Conservation (phyloP, 37 sponge, comb jelly and placozoan species). For the Corticium candelabrum region DNA sequence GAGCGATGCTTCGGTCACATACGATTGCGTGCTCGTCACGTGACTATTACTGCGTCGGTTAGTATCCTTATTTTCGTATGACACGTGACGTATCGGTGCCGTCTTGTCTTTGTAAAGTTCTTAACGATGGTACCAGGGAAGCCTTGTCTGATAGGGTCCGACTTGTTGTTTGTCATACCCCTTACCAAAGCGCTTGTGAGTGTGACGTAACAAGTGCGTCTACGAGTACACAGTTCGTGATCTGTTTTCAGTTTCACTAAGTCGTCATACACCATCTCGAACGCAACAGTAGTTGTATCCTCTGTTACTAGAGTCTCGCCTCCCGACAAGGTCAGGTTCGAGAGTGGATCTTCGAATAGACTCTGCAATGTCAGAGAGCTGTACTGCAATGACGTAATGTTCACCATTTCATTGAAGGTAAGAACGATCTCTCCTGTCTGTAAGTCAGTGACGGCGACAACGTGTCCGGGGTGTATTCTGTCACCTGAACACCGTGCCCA, state of each 20-base stretch:
- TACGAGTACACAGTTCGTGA: constrained; percentile 55
- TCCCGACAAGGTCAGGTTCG: constrained; percentile 56
- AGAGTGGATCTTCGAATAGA: constrained; percentile 37
- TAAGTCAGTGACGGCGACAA: constrained; percentile 51
- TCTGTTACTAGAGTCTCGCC: constrained; percentile 35
- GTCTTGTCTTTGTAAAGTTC: too few relatives aligned
- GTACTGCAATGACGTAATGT: constrained; percentile 45
- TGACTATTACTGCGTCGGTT: too few relatives aligned
- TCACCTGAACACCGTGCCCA: constrained; percentile 37
- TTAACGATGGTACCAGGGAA: constrained; percentile 57
- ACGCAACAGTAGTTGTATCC: constrained; percentile 41
- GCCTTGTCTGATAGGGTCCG: constrained; percentile 20
- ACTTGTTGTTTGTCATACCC: constrained; percentile 60
- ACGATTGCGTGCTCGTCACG: not conserved
- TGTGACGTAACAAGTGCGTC: constrained; percentile 78
- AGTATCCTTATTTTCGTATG: constrained; percentile 98
- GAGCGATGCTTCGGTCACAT: not conserved
- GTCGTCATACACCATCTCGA: constrained; percentile 34
- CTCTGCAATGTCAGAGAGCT: constrained; percentile 54
- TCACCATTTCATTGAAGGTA: constrained; percentile 74
- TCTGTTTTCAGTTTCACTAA: constrained; percentile 36
- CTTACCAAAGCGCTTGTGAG: constrained; percentile 56
- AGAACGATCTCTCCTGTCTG: constrained; percentile 38
- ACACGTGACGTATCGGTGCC: constrained; percentile 98
- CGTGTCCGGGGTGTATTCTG: constrained; percentile 42